Evolutionary conservation across 2,113 vertebrate species (phyloP), one percentile per base, ranked within the genome.

Genomic region (Corythornis madagascariensis): DNA sequence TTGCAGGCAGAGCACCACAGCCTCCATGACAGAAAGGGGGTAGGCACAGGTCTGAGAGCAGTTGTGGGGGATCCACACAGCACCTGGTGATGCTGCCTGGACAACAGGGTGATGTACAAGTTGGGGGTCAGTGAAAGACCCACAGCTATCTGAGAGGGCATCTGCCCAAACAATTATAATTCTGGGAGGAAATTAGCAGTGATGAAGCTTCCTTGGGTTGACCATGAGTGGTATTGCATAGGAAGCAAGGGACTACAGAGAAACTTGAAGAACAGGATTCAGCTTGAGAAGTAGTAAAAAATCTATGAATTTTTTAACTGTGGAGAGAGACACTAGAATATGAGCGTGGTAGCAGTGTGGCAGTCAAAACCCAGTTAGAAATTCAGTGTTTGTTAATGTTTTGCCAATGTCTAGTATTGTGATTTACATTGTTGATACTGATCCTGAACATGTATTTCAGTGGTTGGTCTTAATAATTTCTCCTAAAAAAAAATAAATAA

Each of bases 1-100:
- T 14, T 2, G 13, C 48, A 31, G 29, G 15, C 5, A 3, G 29
- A 52, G 29, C 15, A 47, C 22, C 0, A 0, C 0, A 0, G 9
- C 33, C 53, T 47, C 3, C 2, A 38, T 16, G 25, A 64, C 8
- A 14, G 47, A 79, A 75, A 52, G 0, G 6, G 38, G 43, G 26
- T 18, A 47, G 24, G 10, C 7, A 45, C 1, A 2, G 4, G 26
- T 20, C 24, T 42, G 38, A 64, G 22, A 12, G 15, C 22, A 29
- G 21, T 16, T 10, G 8, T 19, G 10, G 6, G 45, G 6, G 16
- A 48, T 11, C 22, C 21, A 18, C n/a, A 17, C 28, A 75, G 25
- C 2, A 29, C 50, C 15, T 7, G 3, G n/a, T 5, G 31, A 40
- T 11, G 25, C 18, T 38, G 22, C 35, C 57, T 48, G n/a, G 18